Evolutionary conservation across 2,113 vertebrate species (phyloP).

Genomic region (Alectura lathami): DNA sequence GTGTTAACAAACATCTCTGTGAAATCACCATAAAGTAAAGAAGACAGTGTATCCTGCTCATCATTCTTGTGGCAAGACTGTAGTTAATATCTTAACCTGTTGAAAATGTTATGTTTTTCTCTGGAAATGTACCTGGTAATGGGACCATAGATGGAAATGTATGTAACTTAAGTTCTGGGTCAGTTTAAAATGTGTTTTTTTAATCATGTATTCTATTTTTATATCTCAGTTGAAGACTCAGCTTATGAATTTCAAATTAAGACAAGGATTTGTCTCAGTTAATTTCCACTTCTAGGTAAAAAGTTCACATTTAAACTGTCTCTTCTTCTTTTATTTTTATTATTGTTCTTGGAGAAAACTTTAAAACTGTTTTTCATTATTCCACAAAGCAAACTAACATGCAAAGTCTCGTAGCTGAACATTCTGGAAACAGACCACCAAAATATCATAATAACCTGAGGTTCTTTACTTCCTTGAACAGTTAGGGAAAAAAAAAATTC

Average conservation of each 20-base stretch:
- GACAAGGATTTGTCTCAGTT: not conserved
- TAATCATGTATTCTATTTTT: not conserved
- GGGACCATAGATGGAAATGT: not conserved
- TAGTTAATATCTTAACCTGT: not conserved
- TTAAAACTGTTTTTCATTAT: not conserved
- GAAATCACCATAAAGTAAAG: not conserved
- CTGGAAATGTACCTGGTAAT: not conserved
- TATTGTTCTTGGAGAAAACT: not conserved
- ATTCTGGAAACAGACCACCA: not conserved
- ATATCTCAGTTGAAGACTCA: not conserved
- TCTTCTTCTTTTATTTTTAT: not conserved
- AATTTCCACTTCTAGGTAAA: not conserved
- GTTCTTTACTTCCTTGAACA: not conserved
- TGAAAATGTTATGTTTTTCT: not conserved
- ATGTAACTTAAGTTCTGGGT: not conserved
- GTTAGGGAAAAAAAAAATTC: not conserved
- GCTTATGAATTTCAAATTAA: not conserved
- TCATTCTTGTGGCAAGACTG: not conserved
- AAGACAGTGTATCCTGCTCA: not conserved
- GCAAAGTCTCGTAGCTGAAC: not conserved
- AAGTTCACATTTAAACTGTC: not conserved
- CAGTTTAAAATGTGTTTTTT: not conserved
- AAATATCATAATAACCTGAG: fast-evolving
- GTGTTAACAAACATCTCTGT: not conserved
- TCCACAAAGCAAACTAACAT: not conserved